A percentile compares a stretch with the other conserved stretches of the same genome.
Evolutionary conservation across 1,140 invertebrate genomes (phyloP).

Genomic region (Helicoverpa armigera): DNA sequence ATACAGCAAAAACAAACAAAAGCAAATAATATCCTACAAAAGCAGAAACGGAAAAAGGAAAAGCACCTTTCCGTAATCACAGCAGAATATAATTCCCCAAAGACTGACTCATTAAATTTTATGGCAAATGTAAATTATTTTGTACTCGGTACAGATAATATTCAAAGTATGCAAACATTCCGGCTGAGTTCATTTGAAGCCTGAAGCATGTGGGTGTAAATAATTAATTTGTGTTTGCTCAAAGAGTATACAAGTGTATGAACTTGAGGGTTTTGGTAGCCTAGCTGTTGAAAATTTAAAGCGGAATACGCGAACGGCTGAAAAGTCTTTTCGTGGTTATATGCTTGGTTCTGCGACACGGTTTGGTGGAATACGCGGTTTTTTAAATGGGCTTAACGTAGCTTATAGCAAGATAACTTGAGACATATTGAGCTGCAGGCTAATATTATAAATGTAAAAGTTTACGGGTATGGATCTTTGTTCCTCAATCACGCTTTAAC

Average conservation of each 20-base stretch:
- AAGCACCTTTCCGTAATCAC: constrained; percentile 28
- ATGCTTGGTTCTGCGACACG: constrained; percentile 52
- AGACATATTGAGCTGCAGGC: no score
- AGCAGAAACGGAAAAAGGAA: constrained; percentile 15
- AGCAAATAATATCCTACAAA: not conserved
- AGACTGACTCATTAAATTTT: constrained; percentile 41
- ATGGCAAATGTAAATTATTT: constrained; percentile 46
- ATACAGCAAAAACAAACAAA: constrained; percentile 12
- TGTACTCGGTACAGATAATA: constrained; percentile 42
- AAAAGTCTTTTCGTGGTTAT: constrained; percentile 67
- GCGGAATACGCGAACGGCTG: constrained; percentile 63
- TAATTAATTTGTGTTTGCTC: constrained; percentile 74
- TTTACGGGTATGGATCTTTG: no score
- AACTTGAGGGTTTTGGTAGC: constrained; percentile 56
- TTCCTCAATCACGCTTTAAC: no score
- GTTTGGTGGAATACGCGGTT: constrained; percentile 22
- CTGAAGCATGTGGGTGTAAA: constrained; percentile 57
- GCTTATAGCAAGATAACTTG: no score
- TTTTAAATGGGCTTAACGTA: no score
- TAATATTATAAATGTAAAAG: no score
- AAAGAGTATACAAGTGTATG: constrained; percentile 55
- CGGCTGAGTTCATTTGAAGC: constrained; percentile 40
- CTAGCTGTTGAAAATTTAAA: constrained; percentile 74
- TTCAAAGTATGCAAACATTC: constrained; percentile 46
- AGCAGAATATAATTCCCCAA: constrained; percentile 20